These are phyloP conservation scores for Mormyrus proboscirostris DNA, from an alignment of 2,797 vertebrate genomes.

Conservation along the genomic window DNA sequence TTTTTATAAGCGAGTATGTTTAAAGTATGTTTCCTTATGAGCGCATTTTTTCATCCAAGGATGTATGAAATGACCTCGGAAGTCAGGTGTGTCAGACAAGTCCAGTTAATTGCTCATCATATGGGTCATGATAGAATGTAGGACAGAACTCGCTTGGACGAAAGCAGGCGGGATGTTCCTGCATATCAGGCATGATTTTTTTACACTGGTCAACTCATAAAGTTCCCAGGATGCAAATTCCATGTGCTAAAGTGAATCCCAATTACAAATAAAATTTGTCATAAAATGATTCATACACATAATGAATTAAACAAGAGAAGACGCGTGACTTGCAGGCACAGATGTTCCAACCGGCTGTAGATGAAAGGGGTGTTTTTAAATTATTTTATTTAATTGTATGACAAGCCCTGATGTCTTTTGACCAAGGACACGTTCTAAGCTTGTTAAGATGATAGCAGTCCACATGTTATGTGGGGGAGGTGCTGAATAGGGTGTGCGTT, in stretches of 20 bases:
- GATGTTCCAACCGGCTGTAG: not conserved
- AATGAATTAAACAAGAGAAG: conserved; percentile 6
- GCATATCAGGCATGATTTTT: not conserved
- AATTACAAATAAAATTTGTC: not conserved
- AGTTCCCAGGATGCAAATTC: not conserved
- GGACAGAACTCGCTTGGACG: not conserved
- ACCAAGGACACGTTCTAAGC: not conserved
- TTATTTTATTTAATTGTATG: not conserved
- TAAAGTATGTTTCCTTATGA: not conserved
- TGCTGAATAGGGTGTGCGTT: not conserved
- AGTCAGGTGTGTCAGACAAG: not conserved
- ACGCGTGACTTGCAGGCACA: not conserved
- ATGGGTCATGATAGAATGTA: not conserved
- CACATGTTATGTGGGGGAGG: not conserved
- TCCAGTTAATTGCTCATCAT: not conserved
- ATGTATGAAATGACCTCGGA: not conserved
- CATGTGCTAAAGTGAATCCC: not conserved
- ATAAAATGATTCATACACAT: not conserved
- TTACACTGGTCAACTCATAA: not conserved
- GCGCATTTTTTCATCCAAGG: not conserved
- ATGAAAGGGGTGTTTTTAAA: not conserved
- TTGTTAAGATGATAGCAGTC: not conserved
- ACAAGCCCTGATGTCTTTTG: conserved; percentile 1
- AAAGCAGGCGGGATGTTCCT: not conserved
- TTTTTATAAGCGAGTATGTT: not conserved